A percentile compares a stretch with the other conserved stretches of the same genome.
Conservation (phyloP, 2,797 vertebrate genomes). For the Bradypodion pumilum region DNA sequence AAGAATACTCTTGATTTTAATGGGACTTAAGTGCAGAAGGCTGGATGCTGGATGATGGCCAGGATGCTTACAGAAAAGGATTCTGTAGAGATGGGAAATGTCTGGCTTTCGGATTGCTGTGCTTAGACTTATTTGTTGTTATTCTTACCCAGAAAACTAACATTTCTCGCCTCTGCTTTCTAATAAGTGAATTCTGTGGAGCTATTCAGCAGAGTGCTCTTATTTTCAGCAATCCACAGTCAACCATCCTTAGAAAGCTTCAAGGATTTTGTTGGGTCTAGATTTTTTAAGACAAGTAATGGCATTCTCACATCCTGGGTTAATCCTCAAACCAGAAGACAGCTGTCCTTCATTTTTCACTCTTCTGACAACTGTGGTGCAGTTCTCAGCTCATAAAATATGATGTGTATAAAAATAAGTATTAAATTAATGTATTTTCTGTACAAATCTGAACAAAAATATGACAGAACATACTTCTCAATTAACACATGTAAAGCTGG, state of each 20-base stretch:
- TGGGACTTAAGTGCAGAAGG: neutral
- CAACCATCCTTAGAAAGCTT: neutral
- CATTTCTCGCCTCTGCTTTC: neutral
- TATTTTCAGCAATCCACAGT: neutral
- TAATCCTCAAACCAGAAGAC: neutral
- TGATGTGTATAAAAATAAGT: too few species aligned
- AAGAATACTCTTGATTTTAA: slow-evolving; percentile 4
- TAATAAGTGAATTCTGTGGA: neutral
- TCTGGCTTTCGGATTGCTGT: too few species aligned
- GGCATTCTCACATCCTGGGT: neutral
- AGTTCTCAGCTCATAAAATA: neutral
- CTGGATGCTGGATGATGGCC: slow-evolving; percentile 2
- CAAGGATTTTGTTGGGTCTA: neutral
- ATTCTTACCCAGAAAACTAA: too few species aligned
- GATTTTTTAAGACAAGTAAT: neutral
- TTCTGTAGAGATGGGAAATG: too few species aligned
- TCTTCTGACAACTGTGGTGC: neutral
- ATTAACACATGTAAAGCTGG: too few species aligned
- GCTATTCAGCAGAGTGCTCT: neutral
- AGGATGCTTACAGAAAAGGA: neutral
- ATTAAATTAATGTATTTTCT: too few species aligned
- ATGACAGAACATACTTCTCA: too few species aligned
- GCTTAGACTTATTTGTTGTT: too few species aligned
- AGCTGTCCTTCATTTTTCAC: neutral
- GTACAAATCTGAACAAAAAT: too few species aligned